A percentile compares a stretch with the other conserved stretches of the same genome.
These are phyloP conservation scores for Chloromyia formosa DNA, from an alignment of 2,888 invertebrate genomes.

Conservation along the genomic window DNA sequence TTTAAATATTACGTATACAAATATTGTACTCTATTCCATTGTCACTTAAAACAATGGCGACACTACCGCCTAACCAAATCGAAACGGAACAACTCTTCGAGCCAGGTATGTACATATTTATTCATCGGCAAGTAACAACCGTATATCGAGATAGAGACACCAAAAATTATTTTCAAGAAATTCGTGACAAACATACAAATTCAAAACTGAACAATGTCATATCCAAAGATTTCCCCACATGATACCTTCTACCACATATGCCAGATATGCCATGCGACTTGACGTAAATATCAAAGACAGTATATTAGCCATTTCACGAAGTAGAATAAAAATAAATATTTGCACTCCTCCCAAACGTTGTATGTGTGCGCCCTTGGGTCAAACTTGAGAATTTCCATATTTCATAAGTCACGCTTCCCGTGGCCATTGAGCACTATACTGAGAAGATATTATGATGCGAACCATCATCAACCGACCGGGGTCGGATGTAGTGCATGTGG, in stretches of 20 bases:
- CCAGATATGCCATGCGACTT: slow-evolving; percentile 24
- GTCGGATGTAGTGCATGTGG: too few relatives aligned
- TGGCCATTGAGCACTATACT: slow-evolving; percentile 20
- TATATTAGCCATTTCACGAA: background rate
- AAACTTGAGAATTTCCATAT: slow-evolving; percentile 48
- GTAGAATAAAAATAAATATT: slow-evolving; percentile 5
- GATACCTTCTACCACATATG: slow-evolving; percentile 15
- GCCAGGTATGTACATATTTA: background rate
- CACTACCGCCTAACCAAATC: slow-evolving; percentile 3
- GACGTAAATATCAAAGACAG: slow-evolving; percentile 33
- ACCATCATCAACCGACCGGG: slow-evolving; percentile 11
- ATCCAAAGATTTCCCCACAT: slow-evolving; percentile 22
- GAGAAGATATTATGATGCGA: background rate
- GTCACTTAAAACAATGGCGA: background rate
- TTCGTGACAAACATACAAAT: slow-evolving; percentile 37
- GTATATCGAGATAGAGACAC: slow-evolving; percentile 3
- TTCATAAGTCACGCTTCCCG: slow-evolving; percentile 44
- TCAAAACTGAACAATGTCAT: slow-evolving; percentile 20
- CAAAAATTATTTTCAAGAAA: slow-evolving; percentile 24
- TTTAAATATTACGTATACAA: too few relatives aligned
- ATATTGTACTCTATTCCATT: background rate
- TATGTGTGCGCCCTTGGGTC: slow-evolving; percentile 45
- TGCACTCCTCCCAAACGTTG: slow-evolving; percentile 18
- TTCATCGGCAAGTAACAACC: background rate
- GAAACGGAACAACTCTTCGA: too few relatives aligned